Percentiles rank a stretch among this genome's conserved stretches.
These are phyloP conservation scores for Macaria notata DNA, from an alignment of 2,888 invertebrate species.

Conservation along the genomic window DNA sequence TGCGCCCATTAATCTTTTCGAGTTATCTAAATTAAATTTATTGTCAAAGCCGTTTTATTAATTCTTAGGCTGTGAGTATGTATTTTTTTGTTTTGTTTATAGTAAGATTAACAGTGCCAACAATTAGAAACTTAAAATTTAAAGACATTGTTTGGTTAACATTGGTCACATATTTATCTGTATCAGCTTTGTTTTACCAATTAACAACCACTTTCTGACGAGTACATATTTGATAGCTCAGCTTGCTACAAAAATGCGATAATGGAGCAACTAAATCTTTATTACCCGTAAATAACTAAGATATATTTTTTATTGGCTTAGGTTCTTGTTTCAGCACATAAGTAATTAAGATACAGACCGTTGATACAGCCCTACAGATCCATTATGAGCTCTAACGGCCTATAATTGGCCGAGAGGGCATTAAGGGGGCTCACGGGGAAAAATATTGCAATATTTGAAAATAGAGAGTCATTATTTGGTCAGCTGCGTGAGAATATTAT, in stretches of 20 bases:
- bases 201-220: no score
- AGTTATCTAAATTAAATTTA: constrained; percentile 18
- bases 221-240: no score
- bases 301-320: constrained; percentile 9
- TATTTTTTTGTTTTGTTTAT: no score
- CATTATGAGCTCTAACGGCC: constrained; percentile 59
- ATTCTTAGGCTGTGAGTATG: no score
- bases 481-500: no score
- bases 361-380: constrained; percentile 55
- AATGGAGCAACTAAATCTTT: not conserved
- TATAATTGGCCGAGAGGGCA: constrained; percentile 56
- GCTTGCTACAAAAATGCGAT: no score
- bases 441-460: constrained; percentile 51
- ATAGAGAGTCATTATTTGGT: no score
- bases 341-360: constrained; percentile 67
- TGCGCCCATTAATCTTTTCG: constrained; percentile 15
- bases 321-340: constrained; percentile 51
- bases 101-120: no score
- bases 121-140: no score
- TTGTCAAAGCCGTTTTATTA: not conserved
- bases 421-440: constrained; percentile 52
- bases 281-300: not conserved
- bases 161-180: no score
- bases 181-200: no score
- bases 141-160: no score